Evolutionary conservation across 2,113 vertebrate species (phyloP).

Genomic region (Myrmecobius fasciatus): DNA sequence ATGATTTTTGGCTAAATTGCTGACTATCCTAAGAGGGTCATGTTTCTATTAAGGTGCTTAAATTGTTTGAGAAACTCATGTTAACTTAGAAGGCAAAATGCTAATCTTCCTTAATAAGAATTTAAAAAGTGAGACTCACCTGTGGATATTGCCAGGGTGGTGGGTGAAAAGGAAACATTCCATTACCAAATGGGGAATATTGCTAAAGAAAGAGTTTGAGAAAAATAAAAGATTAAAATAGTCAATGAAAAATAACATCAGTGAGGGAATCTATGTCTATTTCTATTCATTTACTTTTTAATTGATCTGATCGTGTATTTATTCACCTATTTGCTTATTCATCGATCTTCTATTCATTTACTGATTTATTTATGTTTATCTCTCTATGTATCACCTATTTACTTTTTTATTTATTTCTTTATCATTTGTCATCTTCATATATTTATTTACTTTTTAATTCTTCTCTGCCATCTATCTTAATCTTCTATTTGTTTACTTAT

Average conservation of each 20-base stretch:
- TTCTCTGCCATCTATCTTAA: too few species aligned
- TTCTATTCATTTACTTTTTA: conserved; percentile 25
- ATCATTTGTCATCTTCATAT: too few species aligned
- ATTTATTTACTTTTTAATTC: too few species aligned
- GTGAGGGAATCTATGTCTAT: background rate
- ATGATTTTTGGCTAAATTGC: conserved; percentile 24
- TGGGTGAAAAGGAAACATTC: conserved; percentile 61
- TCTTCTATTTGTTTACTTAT: background rate
- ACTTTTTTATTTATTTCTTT: too few species aligned
- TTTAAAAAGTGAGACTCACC: conserved; percentile 50
- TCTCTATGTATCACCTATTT: too few species aligned
- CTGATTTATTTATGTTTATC: background rate
- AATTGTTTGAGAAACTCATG: background rate
- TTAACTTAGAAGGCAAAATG: conserved; percentile 26
- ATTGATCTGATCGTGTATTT: background rate
- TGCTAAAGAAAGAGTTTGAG: conserved; percentile 49
- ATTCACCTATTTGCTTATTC: background rate
- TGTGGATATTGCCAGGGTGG: conserved; percentile 65
- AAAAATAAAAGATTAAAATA: background rate
- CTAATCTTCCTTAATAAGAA: conserved; percentile 40
- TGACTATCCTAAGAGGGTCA: background rate
- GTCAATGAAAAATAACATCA: conserved; percentile 17
- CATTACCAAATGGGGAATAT: conserved; percentile 60
- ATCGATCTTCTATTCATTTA: background rate
- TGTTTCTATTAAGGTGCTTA: background rate